phyloP scores from a whole-genome alignment of 2,888 invertebrate genomes.

The Sminthurinus aureus region DNA sequence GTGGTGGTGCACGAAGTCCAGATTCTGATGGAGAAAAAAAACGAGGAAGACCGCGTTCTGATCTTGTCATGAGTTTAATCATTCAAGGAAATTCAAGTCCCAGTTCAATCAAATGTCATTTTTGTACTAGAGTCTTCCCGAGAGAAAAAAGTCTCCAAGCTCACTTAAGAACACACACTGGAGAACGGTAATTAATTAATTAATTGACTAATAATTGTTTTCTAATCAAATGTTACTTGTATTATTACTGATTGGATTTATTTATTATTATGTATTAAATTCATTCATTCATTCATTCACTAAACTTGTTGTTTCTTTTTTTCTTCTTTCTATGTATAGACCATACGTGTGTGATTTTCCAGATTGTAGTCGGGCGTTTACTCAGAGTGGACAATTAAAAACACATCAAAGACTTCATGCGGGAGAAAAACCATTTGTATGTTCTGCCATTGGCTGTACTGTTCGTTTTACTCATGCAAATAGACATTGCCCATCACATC shows the following conservation, averaged over 20 bases:
- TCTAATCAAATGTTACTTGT: too few species aligned
- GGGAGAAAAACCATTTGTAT: constrained; percentile 78
- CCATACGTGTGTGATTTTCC: constrained; percentile 79
- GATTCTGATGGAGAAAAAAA: constrained; percentile 63
- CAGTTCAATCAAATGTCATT: constrained; percentile 75
- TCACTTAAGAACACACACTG: constrained; percentile 72
- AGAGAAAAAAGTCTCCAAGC: constrained; percentile 79
- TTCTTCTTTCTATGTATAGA: constrained; percentile 63
- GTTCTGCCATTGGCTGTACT: constrained; percentile 71
- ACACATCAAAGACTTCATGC: constrained; percentile 80
- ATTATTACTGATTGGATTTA: too few species aligned
- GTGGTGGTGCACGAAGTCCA: constrained; percentile 56
- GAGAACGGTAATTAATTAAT: too few species aligned
- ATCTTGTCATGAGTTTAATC: constrained; percentile 73
- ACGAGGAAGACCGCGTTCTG: constrained; percentile 76
- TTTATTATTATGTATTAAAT: too few species aligned
- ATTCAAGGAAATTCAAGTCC: constrained; percentile 74
- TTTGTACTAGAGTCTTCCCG: constrained; percentile 77
- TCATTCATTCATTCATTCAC: too few species aligned
- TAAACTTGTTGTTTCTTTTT: too few species aligned
- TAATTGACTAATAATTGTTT: too few species aligned
- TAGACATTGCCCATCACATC: constrained; percentile 77
- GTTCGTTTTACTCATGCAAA: constrained; percentile 80
- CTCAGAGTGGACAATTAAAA: constrained; percentile 79
- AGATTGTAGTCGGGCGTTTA: constrained; percentile 74